Evolutionary conservation across 2,797 vertebrate genomes (phyloP), one percentile per base, ranked within the genome.

Genomic region (Siniperca undulata): DNA sequence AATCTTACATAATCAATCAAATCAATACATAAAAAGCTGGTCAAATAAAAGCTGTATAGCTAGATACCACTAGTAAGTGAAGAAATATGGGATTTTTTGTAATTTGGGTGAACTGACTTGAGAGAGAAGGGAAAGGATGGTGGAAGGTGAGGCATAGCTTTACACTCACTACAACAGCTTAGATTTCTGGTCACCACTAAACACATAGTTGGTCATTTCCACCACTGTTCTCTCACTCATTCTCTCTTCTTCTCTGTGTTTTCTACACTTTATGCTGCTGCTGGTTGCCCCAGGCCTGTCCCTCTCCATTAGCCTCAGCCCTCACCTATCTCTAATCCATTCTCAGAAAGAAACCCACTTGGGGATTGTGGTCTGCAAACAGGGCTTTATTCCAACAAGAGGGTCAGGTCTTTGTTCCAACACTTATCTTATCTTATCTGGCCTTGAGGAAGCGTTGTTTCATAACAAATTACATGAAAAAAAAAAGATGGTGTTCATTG

Each of bases 371-470:
- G 76, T 81, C 50, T 85, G 74, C 84, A 84, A 81, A 84, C 64
- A 74, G 48, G 56, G 73, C 69, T 88, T 87, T 86, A 76, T 83
- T 72, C 80, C 60, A 58, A 60, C 77, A 70, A 42, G 60, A 67
- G 27, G 80, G 78, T 78, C 71, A 68, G 36, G 68, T 64, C 76
- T 52, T 65, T 82, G 67, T 81, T 88, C 70, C 75, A 64, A 70
- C 70, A 69, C 81, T 75, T 82, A 27, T 27, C 27, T 27, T 27
- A 27, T 27, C 27, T 77, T 66, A 71, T 65, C 27, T 88, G 68
- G 82, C 91, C 87, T 90, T 83, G 27, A 84, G 69, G 67, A 88
- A 82, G 60, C 4, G 38, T 81, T 67, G 58, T 85, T 83, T 83
- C 48, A 74, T 65, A 59, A 22, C n/a, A 19, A 78, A 78, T 76